Evolutionary conservation across 2,113 vertebrate species (phyloP), one percentile per base, ranked within the genome.

Genomic region (Excalfactoria chinensis): DNA sequence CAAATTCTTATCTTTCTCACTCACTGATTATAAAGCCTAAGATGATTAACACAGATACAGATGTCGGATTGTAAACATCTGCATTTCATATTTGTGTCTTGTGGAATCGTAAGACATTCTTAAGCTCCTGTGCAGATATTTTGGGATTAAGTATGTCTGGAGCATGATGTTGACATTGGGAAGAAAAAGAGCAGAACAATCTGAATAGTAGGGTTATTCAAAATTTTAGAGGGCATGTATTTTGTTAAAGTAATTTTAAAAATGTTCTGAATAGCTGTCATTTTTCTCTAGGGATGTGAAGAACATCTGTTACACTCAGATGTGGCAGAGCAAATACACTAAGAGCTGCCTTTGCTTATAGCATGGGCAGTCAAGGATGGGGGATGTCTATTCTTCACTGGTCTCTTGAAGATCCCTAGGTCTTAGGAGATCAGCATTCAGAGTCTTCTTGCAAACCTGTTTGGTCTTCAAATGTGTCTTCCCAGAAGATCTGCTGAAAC

Each of bases 111-210:
- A 77, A 93, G 68, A 96, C 78, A 87, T 93, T 94, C 89, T 96
- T 97, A 97, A 96, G 84, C 43, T 90, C 79, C 74, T 58, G 20
- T 75, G 74, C 89, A 96, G 93, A 79, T 97, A 95, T 94, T 96
- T 93, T 85, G 55, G 74, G 78, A 95, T 97, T 94, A n/a, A 92
- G 48, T 17, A 20, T 88, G 62, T 69, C 43, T 84, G 59, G 34
- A 78, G 40, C 73, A 51, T 88, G 51, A 46, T 71, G 12, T 32
- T 90, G 89, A 70, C 75, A 86, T 62, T 82, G 69, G 64, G 56
- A 90, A 79, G 58, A 78, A 95, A 85, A 95, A 51, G 56, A 86
- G 64, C 17, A 78, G 70, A 94, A 88, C 34, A 75, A 58, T 77
- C 62, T 89, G 66, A 93, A 66, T 11, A 69, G 48, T 69, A 15